Evolutionary conservation across 2,113 vertebrate genomes (phyloP).

Genomic region (Brevimyrus niger): DNA sequence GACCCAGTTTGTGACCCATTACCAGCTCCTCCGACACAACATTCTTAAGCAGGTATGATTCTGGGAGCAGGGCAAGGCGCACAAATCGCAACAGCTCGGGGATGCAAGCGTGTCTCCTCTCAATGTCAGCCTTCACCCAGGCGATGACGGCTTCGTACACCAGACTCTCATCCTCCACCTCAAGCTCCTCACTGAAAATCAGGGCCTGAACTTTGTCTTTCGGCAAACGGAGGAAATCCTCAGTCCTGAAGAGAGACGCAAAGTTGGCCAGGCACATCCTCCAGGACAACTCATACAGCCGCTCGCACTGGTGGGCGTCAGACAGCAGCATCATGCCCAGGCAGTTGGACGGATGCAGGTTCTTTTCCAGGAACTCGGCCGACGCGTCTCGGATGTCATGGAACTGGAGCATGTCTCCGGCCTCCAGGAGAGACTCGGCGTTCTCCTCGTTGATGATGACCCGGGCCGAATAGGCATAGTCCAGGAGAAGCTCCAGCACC

Average conservation of each 20-base stretch:
- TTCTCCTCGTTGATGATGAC: conserved; percentile 75
- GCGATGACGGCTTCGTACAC: conserved; percentile 72
- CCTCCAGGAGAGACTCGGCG: conserved; percentile 70
- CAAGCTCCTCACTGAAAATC: conserved; percentile 71
- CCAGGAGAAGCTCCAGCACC: conserved; percentile 71
- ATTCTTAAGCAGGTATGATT: conserved; percentile 64
- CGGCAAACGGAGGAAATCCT: conserved; percentile 70
- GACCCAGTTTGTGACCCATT: conserved; percentile 65
- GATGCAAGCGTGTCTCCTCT: conserved; percentile 53
- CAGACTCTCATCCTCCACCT: conserved; percentile 73
- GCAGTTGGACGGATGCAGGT: conserved; percentile 72
- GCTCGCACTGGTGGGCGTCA: conserved; percentile 68
- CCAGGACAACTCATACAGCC: conserved; percentile 71
- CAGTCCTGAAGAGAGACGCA: conserved; percentile 58
- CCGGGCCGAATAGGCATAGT: conserved; percentile 71
- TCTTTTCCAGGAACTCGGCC: conserved; percentile 71
- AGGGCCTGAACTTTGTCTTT: conserved; percentile 69
- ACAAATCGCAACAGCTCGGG: conserved; percentile 67
- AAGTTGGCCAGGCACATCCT: conserved; percentile 71
- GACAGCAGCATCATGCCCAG: conserved; percentile 77
- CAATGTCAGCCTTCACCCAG: conserved; percentile 70
- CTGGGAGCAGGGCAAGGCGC: conserved; percentile 66
- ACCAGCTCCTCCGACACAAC: conserved; percentile 66
- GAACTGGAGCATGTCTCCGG: conserved; percentile 77
- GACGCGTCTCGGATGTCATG: conserved; percentile 72